These are phyloP conservation scores for Cosmorhoe ocellata DNA, from an alignment of 2,888 invertebrate genomes.

Conservation along the genomic window DNA sequence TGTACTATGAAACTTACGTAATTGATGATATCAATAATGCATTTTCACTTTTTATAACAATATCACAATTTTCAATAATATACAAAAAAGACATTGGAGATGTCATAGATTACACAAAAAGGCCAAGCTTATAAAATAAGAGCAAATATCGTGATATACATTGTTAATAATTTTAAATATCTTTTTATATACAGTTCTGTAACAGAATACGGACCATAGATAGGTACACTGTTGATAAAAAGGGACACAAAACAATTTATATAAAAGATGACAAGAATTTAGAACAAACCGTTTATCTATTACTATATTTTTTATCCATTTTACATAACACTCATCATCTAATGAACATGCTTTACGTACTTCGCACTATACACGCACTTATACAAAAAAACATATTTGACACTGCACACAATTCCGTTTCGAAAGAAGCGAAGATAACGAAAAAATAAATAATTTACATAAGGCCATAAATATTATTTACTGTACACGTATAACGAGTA, in stretches of 20 bases:
- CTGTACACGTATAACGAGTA: conserved; percentile 80
- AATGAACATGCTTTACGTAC: conserved; percentile 63
- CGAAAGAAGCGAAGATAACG: conserved; percentile 68
- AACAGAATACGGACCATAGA: conserved; percentile 54
- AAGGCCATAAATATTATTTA: conserved; percentile 77
- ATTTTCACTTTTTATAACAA: conserved; percentile 75
- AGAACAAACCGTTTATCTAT: conserved; percentile 59
- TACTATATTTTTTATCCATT: conserved; percentile 56
- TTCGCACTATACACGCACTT: conserved; percentile 64
- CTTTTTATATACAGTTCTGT: conserved; percentile 46
- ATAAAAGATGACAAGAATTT: conserved; percentile 61
- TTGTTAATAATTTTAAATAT: conserved; percentile 49
- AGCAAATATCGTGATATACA: conserved; percentile 66
- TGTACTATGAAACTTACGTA: conserved; percentile 27
- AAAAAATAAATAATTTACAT: conserved; percentile 77
- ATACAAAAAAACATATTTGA: conserved; percentile 51
- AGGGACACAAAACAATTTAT: conserved; percentile 57
- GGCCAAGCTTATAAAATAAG: conserved; percentile 77
- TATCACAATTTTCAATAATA: conserved; percentile 83
- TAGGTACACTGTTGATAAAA: conserved; percentile 59
- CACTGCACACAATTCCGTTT: conserved; percentile 53
- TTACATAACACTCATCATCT: conserved; percentile 71
- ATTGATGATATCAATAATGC: conserved; percentile 63
- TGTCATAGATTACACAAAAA: conserved; percentile 72
- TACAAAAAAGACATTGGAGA: conserved; percentile 76